These are phyloP conservation scores for Ara ararauna DNA, from an alignment of 2,797 vertebrate genomes.

Conservation along the genomic window DNA sequence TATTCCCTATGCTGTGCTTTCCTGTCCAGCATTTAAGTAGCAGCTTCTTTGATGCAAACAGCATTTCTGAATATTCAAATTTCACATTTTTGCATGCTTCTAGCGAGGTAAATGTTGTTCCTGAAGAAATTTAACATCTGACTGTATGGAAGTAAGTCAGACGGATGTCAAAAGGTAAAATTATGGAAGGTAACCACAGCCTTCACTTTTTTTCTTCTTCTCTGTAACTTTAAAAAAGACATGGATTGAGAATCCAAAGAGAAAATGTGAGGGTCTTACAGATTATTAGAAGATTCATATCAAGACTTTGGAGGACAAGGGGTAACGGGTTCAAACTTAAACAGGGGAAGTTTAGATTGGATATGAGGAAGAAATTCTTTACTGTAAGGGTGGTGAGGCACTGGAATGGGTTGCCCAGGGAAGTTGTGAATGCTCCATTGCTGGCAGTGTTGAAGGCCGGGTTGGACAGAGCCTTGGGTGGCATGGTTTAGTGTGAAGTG, in stretches of 20 bases:
- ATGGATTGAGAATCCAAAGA: not conserved
- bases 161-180: not conserved
- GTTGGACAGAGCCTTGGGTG: no score
- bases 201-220: not conserved
- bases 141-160: not conserved
- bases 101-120: not conserved
- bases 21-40: not conserved
- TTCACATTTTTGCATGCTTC: not conserved
- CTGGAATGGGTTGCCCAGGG: no score
- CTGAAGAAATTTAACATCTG: not conserved
- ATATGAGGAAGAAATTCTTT: no score
- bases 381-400: no score
- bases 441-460: no score
- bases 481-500: no score
- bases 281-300: not conserved
- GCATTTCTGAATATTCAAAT: not conserved
- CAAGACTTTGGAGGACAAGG: not conserved
- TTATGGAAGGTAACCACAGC: not conserved
- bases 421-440: no score
- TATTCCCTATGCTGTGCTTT: not conserved
- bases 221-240: not conserved
- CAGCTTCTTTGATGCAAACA: not conserved
- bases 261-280: not conserved
- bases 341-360: no score
- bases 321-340: no score